Base-by-base conservation (phyloP, 2,797 vertebrate species). In the Falco cherrug region DNA sequence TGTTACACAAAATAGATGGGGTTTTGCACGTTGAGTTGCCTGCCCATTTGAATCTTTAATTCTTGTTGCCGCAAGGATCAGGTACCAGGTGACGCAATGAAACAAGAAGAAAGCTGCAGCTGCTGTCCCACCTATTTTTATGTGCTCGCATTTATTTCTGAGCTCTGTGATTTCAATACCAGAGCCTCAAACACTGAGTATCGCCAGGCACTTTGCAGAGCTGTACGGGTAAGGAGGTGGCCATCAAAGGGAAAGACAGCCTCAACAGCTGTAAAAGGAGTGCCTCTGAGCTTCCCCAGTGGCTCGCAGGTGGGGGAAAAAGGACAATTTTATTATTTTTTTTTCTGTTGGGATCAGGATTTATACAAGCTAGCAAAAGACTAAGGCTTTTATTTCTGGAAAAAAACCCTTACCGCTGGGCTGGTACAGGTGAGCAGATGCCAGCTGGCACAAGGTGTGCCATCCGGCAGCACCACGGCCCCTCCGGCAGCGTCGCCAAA, bases 341-440 rank as follows among this genome's bases (percentile, higher is more conserved):
- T 88, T 63, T 67, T 15, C 65, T 64, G 61, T 53, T 5, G 0
- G 51, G 50, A 68, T 31, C 47, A 89, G 69, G 17, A 2, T 50
- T 96, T 87, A 59, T 17, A 60, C 8, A 45, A 80, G 74, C 61
- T 89, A 85, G 80, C 75, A 81, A 33, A 87, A 84, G 67, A 48
- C 21, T 19, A 48, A 56, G 89, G 47, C 31, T 82, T 61, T 75
- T 69, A 64, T 78, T 95, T 87, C 68, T 85, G 94, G 90, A 88
- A 76, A 76, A 76, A 26, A 0, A 37, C 31, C 31, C 24, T 78
- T 43, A 50, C 75, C 17, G 22, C 35, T 70, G 35, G 76, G 67
- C 60, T 75, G 65, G 82, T 9, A 3, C 35, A 89, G 89, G 50
- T 57, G 91, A 86, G 86, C 63, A 57, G 45, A 87, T 70, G 61